Conservation (phyloP, 2,797 vertebrate genomes). For the Crossoptilon crossoptilon region DNA sequence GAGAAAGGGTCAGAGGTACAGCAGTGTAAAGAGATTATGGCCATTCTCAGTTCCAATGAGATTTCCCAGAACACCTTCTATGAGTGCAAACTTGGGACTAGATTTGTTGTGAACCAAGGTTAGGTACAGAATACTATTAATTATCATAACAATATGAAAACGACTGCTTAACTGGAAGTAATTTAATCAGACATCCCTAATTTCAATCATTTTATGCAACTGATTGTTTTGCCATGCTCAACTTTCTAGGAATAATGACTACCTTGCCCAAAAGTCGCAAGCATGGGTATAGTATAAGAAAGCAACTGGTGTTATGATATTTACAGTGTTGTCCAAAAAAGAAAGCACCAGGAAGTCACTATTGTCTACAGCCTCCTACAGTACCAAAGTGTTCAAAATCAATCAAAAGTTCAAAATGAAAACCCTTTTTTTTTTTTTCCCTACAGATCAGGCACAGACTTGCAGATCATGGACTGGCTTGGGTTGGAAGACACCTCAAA, state of each 20-base stretch:
- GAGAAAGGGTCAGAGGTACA: conserved; percentile 25
- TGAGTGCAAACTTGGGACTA: not conserved
- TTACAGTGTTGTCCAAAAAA: not conserved
- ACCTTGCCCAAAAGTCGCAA: not conserved
- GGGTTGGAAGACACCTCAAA: too few relatives aligned
- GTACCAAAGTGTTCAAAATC: not conserved
- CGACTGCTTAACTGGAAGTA: conserved; percentile 12
- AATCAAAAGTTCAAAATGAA: not conserved
- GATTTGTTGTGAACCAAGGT: conserved; percentile 38
- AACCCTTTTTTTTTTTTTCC: not conserved
- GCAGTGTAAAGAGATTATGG: conserved; percentile 16
- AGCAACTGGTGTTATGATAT: not conserved
- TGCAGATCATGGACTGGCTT: too few relatives aligned
- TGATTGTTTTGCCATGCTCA: not conserved
- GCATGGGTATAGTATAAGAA: not conserved
- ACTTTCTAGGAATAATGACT: not conserved
- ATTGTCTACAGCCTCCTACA: not conserved
- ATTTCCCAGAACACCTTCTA: conserved; percentile 17
- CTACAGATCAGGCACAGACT: not conserved
- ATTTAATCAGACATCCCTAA: conserved; percentile 41
- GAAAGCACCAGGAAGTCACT: not conserved
- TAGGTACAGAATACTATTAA: conserved; percentile 23
- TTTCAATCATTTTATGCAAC: not conserved
- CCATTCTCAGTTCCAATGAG: not conserved
- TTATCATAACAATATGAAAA: conserved; percentile 50